Base-by-base conservation (phyloP, 2,113 vertebrate genomes). In the Ophthalmolycus amberensis region DNA sequence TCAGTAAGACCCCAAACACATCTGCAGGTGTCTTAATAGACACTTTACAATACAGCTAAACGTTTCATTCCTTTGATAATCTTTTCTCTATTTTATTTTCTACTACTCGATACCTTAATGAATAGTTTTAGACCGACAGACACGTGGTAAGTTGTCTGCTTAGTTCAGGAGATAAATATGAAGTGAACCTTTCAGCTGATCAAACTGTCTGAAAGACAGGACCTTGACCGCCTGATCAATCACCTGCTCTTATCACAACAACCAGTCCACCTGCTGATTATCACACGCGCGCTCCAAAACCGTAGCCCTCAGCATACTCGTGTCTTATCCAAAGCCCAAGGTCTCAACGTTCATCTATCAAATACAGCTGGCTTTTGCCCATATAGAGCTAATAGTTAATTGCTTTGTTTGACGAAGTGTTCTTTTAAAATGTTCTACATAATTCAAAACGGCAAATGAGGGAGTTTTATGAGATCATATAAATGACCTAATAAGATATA, bases 251-350 rank as follows among this genome's bases (percentile, higher is more conserved):
- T 90, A 92, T 92, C 91, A 60, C 72, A 52, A 78, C 63, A 79
- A 81, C 77, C 46, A 54, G 44, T 75, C 63, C 93, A 92, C 89
- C 93, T 92, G 91, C 84, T 80, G 75, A 85, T 81, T 66, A 85
- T 94, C 90, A 86, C 90, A 89, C 84, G 62, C 76, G 2, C 79
- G 71, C 54, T 54, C 52, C 69, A 59, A 77, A 81, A 75, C 37
- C 25, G 16, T 50, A 69, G 59, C 29, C 59, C 50, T 66, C 80
- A 62, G 69, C 62, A 0, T 40, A 12, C 52, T 18, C 68, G 15
- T 25, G 59, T 64, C 79, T 91, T 91, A 90, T 90, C 88, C 77
- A 16, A 79, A 85, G 73, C 63, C 70, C 89, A 94, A 92, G 88
- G 88, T 85, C 78, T 87, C 72, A 60, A 73, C 42, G 0, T 73